Evolutionary conservation across 2,888 invertebrate genomes (phyloP).

Genomic region (Teleogryllus oceanicus): DNA sequence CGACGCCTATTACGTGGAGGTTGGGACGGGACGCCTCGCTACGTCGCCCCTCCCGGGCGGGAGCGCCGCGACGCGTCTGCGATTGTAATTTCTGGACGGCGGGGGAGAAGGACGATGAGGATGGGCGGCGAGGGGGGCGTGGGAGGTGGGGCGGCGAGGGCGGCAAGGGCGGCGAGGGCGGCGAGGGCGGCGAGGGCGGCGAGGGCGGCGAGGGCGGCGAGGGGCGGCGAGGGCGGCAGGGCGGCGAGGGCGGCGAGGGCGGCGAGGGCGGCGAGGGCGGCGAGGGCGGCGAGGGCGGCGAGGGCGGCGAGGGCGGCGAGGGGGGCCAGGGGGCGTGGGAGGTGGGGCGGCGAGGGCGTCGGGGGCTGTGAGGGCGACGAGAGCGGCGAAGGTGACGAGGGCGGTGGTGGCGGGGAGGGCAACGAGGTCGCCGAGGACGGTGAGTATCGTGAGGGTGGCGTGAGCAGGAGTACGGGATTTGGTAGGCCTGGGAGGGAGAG

Average conservation of each 20-base stretch:
- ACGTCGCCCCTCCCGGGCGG: no score
- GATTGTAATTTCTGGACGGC: no score
- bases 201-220: not conserved
- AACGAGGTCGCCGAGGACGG: not conserved
- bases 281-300: not conserved
- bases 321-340: not conserved
- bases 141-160: no score
- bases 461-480: no score
- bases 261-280: not conserved
- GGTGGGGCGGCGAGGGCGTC: conserved; percentile 5
- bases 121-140: no score
- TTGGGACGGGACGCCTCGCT: no score
- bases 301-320: not conserved
- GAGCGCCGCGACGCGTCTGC: no score
- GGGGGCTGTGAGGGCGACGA: not conserved
- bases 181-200: conserved; percentile 37
- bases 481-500: no score
- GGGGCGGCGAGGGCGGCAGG: not conserved
- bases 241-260: conserved; percentile 18
- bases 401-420: not conserved
- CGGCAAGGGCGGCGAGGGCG: no score
- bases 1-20: no score
- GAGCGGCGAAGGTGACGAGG: not conserved
- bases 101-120: no score
- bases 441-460: no score